phyloP scores from a whole-genome alignment of 2,113 vertebrate genomes.

The Diadophis punctatus region DNA sequence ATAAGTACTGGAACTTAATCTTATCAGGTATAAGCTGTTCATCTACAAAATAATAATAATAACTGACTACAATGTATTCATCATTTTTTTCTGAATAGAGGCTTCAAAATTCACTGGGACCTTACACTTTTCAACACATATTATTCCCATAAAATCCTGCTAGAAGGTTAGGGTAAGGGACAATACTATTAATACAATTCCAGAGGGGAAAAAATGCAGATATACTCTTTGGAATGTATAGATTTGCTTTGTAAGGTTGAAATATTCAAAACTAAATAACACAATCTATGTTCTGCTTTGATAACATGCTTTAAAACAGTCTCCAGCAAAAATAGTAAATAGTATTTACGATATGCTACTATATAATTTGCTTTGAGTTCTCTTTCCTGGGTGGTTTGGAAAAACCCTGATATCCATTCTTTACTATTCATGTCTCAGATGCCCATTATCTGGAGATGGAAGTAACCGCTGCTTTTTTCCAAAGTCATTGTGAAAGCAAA shows the following conservation, averaged over 20 bases:
- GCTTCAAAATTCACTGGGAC: background rate
- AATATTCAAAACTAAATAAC: background rate
- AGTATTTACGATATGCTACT: background rate
- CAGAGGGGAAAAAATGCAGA: background rate
- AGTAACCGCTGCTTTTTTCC: background rate
- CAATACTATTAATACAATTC: background rate
- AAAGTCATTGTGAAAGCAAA: background rate
- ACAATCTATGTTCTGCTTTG: background rate
- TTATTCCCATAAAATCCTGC: background rate
- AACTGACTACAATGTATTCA: background rate
- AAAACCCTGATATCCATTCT: background rate
- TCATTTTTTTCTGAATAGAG: background rate
- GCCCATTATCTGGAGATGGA: background rate
- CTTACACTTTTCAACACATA: background rate
- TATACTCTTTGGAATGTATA: background rate
- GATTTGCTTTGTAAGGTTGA: background rate
- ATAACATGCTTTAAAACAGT: background rate
- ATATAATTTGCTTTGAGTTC: background rate
- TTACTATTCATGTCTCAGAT: background rate
- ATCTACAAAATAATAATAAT: background rate
- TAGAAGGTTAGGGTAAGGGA: background rate
- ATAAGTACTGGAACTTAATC: background rate
- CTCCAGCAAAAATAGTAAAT: background rate
- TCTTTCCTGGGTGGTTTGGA: background rate
- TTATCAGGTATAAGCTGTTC: background rate